These are phyloP conservation scores for Vanacampus margaritifer DNA, from an alignment of 2,113 vertebrate species.

Conservation along the genomic window DNA sequence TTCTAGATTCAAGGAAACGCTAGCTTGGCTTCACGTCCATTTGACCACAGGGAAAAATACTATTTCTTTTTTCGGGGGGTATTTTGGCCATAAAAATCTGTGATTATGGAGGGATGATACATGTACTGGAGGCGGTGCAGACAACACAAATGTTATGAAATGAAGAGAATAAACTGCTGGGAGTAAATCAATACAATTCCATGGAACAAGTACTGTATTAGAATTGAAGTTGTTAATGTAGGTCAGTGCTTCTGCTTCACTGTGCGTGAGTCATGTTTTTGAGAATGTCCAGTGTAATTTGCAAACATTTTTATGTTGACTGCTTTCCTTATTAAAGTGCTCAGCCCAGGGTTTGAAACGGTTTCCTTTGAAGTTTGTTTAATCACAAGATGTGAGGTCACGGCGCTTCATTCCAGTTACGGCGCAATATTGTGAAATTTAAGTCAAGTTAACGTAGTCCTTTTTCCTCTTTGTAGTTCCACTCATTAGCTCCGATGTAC, in stretches of 20 bases:
- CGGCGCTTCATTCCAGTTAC: neutral
- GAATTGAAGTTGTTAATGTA: neutral
- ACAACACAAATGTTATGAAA: no score
- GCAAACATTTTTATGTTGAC: neutral
- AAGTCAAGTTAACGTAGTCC: neutral
- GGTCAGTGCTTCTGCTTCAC: neutral
- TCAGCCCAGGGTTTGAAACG: neutral
- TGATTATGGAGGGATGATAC: no score
- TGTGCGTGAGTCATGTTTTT: neutral
- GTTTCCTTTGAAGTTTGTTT: neutral
- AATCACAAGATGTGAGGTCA: neutral
- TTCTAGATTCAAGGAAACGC: neutral
- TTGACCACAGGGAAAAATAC: neutral
- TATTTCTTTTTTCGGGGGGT: no score
- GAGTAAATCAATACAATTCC: no score
- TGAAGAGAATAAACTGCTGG: no score
- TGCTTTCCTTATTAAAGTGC: neutral
- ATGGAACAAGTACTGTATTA: neutral
- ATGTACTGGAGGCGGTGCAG: no score
- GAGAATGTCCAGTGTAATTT: neutral
- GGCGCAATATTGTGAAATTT: neutral
- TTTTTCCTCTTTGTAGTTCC: slow-evolving; percentile 76
- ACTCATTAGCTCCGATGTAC: slow-evolving; percentile 98
- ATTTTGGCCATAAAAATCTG: no score
- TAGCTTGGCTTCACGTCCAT: neutral